A percentile compares a stretch with the other conserved stretches of the same genome.
phyloP scores from a whole-genome alignment of 53 echinoderm and acorn worm species.

The Stichopus horrens region DNA sequence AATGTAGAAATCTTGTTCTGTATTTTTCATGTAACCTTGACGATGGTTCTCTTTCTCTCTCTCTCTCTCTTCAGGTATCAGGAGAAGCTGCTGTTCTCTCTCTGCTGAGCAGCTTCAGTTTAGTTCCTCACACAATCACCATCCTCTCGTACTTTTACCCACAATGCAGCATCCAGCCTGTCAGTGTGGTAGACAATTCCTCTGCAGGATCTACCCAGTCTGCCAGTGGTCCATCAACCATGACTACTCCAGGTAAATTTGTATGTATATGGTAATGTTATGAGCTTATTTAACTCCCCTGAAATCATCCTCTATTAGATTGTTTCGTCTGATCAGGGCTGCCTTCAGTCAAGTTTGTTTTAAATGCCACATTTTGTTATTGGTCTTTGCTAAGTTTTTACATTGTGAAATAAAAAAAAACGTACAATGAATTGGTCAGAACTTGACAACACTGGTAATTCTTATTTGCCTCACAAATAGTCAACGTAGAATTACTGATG shows the following conservation, averaged over 20 bases:
- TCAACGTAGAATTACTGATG: no score
- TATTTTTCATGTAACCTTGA: neutral
- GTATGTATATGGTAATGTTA: neutral
- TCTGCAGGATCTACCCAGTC: constrained; percentile 57
- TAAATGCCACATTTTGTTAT: no score
- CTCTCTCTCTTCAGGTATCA: constrained; percentile 34
- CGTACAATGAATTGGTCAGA: no score
- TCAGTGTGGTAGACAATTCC: constrained; percentile 92
- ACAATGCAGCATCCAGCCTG: constrained; percentile 75
- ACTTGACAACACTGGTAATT: no score
- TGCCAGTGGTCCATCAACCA: constrained; percentile 79
- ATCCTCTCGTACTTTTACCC: constrained; percentile 88
- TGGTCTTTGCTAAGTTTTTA: no score
- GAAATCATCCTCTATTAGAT: no score
- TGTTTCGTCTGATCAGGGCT: no score
- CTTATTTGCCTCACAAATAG: no score
- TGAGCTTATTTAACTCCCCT: no score
- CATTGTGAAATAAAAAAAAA: no score
- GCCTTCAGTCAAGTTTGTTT: no score
- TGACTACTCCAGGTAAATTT: constrained; percentile 81
- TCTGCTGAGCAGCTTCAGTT: constrained; percentile 73
- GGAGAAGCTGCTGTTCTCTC: constrained; percentile 76
- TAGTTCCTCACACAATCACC: constrained; percentile 66
- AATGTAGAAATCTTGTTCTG: no score
- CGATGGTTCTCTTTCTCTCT: neutral